These are phyloP conservation scores for Torymus aiolomorphi DNA, from an alignment of 2,888 invertebrate genomes.

Conservation along the genomic window DNA sequence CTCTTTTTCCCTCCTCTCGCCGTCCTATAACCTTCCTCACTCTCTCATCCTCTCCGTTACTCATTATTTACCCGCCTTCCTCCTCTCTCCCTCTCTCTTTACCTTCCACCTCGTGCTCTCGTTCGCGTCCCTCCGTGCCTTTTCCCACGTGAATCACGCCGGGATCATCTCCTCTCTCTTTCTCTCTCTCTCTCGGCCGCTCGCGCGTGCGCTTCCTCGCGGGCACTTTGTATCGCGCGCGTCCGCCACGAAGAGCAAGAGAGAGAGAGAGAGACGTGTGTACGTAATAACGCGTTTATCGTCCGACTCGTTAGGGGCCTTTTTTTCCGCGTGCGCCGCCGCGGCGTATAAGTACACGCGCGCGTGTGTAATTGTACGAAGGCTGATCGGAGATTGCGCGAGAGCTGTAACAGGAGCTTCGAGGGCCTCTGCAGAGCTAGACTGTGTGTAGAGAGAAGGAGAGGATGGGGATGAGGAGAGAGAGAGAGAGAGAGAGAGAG, in stretches of 20 bases:
- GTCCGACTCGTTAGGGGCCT: slow-evolving; percentile 46
- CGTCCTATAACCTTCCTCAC: no score
- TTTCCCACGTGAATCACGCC: slow-evolving; percentile 70
- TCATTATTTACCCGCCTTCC: slow-evolving; percentile 51
- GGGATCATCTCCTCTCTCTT: slow-evolving; percentile 47
- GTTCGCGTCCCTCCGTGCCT: slow-evolving; percentile 63
- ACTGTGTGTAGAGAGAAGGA: no score
- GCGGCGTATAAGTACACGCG: neutral
- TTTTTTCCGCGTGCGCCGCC: slow-evolving; percentile 5
- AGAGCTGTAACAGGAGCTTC: no score
- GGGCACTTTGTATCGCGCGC: slow-evolving; percentile 42
- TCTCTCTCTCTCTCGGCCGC: slow-evolving; percentile 17
- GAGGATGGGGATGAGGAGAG: no score
- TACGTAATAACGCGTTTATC: slow-evolving; percentile 56
- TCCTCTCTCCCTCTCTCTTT: slow-evolving; percentile 50
- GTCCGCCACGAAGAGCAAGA: neutral
- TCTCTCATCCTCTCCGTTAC: slow-evolving; percentile 35
- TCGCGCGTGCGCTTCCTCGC: slow-evolving; percentile 19
- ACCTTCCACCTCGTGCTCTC: slow-evolving; percentile 64
- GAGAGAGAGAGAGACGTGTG: slow-evolving; percentile 39
- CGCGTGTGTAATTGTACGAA: slow-evolving; percentile 17
- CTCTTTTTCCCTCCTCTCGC: neutral
- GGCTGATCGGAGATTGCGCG: slow-evolving; percentile 20
- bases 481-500: no score
- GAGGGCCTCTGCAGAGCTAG: no score